Conservation (phyloP, 1,140 invertebrate genomes). For the Lucilia cuprina region DNA sequence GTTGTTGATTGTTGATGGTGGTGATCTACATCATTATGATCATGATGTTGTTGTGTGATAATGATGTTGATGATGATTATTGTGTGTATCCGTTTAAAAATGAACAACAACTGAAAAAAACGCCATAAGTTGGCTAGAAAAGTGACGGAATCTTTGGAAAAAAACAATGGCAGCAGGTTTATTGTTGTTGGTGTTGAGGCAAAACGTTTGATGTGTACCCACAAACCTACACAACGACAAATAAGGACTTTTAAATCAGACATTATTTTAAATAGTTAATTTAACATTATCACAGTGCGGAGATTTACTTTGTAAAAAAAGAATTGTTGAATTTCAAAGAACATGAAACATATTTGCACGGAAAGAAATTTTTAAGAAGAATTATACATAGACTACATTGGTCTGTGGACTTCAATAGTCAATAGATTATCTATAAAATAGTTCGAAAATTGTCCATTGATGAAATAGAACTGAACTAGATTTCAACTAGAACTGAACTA, state of each 20-base stretch:
- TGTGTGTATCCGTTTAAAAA: slow-evolving; percentile 4
- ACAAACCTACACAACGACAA: neutral
- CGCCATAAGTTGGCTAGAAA: neutral
- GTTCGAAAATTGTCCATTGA: no score
- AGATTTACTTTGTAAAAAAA: neutral
- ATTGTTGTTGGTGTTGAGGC: neutral
- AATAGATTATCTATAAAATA: no score
- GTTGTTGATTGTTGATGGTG: neutral
- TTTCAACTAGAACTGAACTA: no score
- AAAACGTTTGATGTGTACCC: neutral
- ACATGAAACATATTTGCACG: no score
- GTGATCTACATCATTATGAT: neutral
- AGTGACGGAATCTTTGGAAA: neutral
- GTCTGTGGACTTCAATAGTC: no score
- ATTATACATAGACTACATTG: no score
- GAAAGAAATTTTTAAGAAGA: neutral
- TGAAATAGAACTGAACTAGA: no score
- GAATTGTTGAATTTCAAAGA: neutral
- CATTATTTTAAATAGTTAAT: neutral
- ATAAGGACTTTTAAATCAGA: neutral
- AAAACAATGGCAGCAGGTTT: slow-evolving; percentile 3
- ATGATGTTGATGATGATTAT: neutral
- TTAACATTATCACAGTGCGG: slow-evolving; percentile 2
- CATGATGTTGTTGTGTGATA: neutral
- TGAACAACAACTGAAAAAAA: neutral